Evolutionary conservation across 2,113 vertebrate genomes (phyloP).

Genomic region (Microcebus griseorufus): DNA sequence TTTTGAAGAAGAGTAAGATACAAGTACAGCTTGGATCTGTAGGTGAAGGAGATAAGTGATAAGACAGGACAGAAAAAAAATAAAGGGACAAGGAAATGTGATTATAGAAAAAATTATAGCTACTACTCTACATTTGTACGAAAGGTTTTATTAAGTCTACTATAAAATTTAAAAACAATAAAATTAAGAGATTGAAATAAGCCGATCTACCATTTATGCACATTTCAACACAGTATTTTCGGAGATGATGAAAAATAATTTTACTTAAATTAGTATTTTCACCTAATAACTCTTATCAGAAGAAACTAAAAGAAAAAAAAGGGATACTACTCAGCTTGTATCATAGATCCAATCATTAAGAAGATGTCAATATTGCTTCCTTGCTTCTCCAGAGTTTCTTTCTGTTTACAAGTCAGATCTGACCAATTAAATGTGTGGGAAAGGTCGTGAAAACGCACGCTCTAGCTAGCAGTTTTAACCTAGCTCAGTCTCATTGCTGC

Average conservation of each 20-base stretch:
- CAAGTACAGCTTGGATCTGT: constrained; percentile 48
- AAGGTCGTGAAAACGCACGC: not conserved
- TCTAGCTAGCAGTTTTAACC: not conserved
- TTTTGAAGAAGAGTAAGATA: constrained; percentile 60
- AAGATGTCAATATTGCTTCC: not conserved
- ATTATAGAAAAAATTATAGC: not conserved
- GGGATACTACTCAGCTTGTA: not conserved
- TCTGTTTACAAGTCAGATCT: not conserved
- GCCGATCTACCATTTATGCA: not conserved
- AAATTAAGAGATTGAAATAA: constrained; percentile 16
- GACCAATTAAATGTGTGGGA: not conserved
- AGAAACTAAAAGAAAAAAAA: not conserved
- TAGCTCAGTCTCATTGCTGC: not conserved
- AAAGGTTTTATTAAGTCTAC: not conserved
- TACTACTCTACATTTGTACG: not conserved
- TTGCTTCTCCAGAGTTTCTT: not conserved
- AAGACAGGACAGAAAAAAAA: constrained; percentile 9
- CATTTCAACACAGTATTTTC: constrained; percentile 8
- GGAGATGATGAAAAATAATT: constrained; percentile 37
- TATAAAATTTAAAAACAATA: not conserved
- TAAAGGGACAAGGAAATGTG: not conserved
- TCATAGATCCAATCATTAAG: not conserved
- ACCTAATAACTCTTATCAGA: constrained; percentile 1
- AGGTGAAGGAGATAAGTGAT: constrained; percentile 35
- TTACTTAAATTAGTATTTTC: not conserved